Evolutionary conservation across 2,888 invertebrate genomes (phyloP).

Genomic region (Tachystola acroxantha): DNA sequence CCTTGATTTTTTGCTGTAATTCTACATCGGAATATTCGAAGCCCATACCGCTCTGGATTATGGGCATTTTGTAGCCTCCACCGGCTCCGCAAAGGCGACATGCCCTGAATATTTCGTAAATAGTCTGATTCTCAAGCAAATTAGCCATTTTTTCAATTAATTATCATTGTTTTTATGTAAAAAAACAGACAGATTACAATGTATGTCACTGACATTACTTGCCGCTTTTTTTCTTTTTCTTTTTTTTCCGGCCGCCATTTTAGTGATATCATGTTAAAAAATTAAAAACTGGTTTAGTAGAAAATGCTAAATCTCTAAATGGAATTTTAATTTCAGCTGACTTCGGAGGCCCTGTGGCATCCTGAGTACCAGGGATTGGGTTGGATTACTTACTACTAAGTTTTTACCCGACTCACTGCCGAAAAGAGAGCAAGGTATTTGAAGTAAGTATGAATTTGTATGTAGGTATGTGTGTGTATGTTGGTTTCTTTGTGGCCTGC

Average conservation of each 20-base stretch:
- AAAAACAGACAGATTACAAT: not conserved
- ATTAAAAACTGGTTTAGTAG: too few relatives aligned
- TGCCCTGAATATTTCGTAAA: conserved; percentile 65
- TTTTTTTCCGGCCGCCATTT: not conserved
- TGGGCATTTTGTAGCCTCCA: conserved; percentile 74
- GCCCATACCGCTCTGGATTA: conserved; percentile 57
- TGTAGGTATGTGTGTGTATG: too few relatives aligned
- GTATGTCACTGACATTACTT: not conserved
- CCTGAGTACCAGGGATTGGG: too few relatives aligned
- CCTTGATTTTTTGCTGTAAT: conserved; percentile 59
- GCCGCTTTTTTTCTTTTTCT: not conserved
- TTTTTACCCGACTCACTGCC: too few relatives aligned
- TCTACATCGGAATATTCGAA: conserved; percentile 40
- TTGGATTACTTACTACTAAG: too few relatives aligned
- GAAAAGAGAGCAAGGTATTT: too few relatives aligned
- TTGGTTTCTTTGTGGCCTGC: too few relatives aligned
- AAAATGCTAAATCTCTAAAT: too few relatives aligned
- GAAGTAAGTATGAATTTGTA: too few relatives aligned
- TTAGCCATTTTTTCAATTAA: conserved; percentile 4
- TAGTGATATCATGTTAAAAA: too few relatives aligned
- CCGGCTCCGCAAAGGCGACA: conserved; percentile 70
- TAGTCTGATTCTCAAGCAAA: conserved; percentile 40
- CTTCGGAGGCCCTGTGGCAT: too few relatives aligned
- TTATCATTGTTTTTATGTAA: not conserved
- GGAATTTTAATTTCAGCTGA: too few relatives aligned